Evolutionary conservation across 1,140 invertebrate species (phyloP), one percentile per base, ranked within the genome.

Genomic region (Lordiphosa stackelbergi): DNA sequence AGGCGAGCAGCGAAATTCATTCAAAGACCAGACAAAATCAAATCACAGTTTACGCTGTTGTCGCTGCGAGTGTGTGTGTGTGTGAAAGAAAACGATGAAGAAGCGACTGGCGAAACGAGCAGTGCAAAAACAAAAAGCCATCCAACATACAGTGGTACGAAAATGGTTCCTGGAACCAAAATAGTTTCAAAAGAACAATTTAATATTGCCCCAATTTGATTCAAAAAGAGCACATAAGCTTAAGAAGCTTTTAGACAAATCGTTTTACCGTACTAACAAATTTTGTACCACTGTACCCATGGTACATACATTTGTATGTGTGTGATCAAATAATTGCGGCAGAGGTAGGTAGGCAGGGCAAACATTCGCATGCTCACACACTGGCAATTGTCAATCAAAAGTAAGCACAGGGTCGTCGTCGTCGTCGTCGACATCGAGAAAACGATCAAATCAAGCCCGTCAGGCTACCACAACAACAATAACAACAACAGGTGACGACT

Each of bases 1-100:
- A 75, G 62, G 73, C 75, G 62, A 79, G 62, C 60, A 81, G 81
- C 78, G 64, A 86, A 86, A 86, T 86, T 86, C 85, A 86, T 86
- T 86, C 85, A 86, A 85, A 72, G 74, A 70, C 53, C 62, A 38
- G 36, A 46, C 55, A 64, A 63, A 51, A 31, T 31, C 28, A 68
- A 66, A 66, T 69, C 51, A 54, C 43, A 43, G 45, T 58, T 51
- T 35, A 45, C 42, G 19, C 38, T 47, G 43, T 6, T 19, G 16
- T 35, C 19, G 16, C 41, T 54, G 31, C 22, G 34, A 36, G 28
- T 28, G 48, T 38, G 35, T 48, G 48, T 59, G 40, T 42, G 55
- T 43, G 62, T 35, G 47, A 71, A 79, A 71, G 66, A 83, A 79
- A 75, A 75, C 62, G 75, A 31, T 31, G 28, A 70, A 74, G 75